Evolutionary conservation across 2,113 vertebrate species (phyloP).

Genomic region (Dicrurus megarhynchus): DNA sequence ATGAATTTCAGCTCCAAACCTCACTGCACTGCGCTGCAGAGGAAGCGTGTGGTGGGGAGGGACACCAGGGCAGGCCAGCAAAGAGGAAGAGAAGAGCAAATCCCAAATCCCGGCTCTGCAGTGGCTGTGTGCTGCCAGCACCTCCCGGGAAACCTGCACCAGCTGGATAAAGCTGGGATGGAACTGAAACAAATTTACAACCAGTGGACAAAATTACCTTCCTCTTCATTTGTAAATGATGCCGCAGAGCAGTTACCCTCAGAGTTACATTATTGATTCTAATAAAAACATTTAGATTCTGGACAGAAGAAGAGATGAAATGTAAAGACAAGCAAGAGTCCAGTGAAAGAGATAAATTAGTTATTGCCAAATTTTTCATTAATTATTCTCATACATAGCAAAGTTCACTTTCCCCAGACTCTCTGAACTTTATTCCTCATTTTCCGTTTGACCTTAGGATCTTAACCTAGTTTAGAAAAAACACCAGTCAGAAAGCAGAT

Average conservation of each 20-base stretch:
- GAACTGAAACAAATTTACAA: not conserved
- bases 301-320: not conserved
- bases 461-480: not conserved
- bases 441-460: not conserved
- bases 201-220: not conserved
- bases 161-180: not conserved
- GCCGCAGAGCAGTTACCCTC: not conserved
- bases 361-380: not conserved
- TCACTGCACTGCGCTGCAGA: not conserved
- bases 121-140: not conserved
- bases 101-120: not conserved
- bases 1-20: not conserved
- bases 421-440: not conserved
- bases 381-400: not conserved
- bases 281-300: not conserved
- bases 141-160: not conserved
- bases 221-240: not conserved
- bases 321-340: not conserved
- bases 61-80: not conserved
- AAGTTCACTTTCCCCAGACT: not conserved
- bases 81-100: not conserved
- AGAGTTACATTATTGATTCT: not conserved
- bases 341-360: not conserved
- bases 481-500: not conserved
- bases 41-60: not conserved